phyloP scores from a whole-genome alignment of 2,888 invertebrate genomes.

The Platycnemis pennipes region DNA sequence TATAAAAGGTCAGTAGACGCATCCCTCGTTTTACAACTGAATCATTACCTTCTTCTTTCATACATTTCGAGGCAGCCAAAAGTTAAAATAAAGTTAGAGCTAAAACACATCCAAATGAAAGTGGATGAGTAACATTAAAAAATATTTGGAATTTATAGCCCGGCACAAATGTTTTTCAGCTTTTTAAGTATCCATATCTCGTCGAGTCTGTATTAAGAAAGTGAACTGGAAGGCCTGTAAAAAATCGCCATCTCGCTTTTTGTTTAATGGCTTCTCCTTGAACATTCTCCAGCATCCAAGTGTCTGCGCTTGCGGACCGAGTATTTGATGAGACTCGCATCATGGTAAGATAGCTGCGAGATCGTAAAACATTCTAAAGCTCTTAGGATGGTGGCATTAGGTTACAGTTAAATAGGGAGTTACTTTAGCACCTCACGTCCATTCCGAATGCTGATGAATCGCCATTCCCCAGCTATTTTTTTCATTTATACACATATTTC shows the following conservation, averaged over 20 bases:
- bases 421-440: conserved; percentile 29
- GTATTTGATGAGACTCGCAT: conserved; percentile 32
- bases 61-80: not conserved
- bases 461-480: not conserved
- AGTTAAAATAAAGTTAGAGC: too few relatives aligned
- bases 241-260: not conserved
- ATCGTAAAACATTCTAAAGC: conserved; percentile 38
- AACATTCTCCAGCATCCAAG: not conserved
- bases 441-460: not conserved
- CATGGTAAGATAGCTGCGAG: conserved; percentile 12
- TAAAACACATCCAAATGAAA: not conserved
- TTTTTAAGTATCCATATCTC: not conserved
- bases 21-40: not conserved
- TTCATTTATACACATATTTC: not conserved
- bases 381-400: conserved; percentile 20
- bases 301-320: not conserved
- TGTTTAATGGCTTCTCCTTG: conserved; percentile 33
- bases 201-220: not conserved
- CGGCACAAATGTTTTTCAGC: not conserved
- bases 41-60: not conserved
- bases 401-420: not conserved
- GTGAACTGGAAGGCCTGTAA: not conserved
- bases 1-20: not conserved
- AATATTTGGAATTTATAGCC: not conserved
- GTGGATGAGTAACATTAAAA: not conserved